A percentile compares a stretch with the other conserved stretches of the same genome.
These are phyloP conservation scores for Hyposoter dolosus DNA, from an alignment of 2,888 invertebrate species.

Conservation along the genomic window DNA sequence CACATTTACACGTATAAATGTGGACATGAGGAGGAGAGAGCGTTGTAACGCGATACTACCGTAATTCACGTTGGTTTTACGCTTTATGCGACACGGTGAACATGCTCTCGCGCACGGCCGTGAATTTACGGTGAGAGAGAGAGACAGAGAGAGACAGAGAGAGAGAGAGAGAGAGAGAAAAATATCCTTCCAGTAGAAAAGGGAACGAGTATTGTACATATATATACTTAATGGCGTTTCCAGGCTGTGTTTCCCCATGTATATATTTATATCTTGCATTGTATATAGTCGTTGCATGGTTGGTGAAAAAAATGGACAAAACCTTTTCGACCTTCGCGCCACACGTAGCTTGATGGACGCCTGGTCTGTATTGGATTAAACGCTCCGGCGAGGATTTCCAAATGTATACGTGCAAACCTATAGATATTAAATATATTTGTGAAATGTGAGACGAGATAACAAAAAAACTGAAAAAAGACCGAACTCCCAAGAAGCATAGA, in stretches of 20 bases:
- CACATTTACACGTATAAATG: constrained; percentile 16
- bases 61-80: constrained; percentile 85
- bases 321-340: constrained; percentile 79
- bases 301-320: constrained; percentile 77
- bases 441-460: constrained; percentile 44
- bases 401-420: constrained; percentile 61
- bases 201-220: constrained; percentile 48
- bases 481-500: constrained; percentile 47
- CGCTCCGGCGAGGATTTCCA: constrained; percentile 77
- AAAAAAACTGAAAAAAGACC: constrained; percentile 44
- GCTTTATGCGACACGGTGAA: constrained; percentile 84
- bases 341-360: constrained; percentile 81
- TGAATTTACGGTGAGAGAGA: constrained; percentile 83
- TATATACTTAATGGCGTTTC: constrained; percentile 48
- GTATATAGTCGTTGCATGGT: constrained; percentile 48
- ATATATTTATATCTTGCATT: neutral
- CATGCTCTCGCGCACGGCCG: constrained; percentile 80
- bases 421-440: constrained; percentile 30
- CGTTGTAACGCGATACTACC: constrained; percentile 84
- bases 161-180: constrained; percentile 52
- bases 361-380: constrained; percentile 82
- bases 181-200: constrained; percentile 59
- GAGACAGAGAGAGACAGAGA: constrained; percentile 59
- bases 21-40: constrained; percentile 73
- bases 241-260: constrained; percentile 13